Evolutionary conservation across 64 coral and sea anemone species (phyloP).

Genomic region (Montipora capricornis): DNA sequence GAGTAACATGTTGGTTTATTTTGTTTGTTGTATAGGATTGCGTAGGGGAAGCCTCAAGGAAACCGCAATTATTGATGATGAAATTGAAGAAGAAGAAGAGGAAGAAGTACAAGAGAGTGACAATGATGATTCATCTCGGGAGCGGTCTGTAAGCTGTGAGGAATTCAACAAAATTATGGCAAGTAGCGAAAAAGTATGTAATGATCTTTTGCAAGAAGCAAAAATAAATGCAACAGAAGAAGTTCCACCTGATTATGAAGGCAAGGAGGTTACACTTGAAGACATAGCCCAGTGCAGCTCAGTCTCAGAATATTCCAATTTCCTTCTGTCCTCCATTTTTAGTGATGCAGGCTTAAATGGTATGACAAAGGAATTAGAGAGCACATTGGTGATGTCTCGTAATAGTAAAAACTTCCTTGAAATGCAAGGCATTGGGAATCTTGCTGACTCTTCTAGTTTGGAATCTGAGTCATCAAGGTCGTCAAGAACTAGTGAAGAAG

Average conservation of each 20-base stretch:
- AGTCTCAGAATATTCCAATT: constrained; percentile 81
- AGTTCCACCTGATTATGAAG: neutral
- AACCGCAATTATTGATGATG: constrained; percentile 79
- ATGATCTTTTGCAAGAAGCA: constrained; percentile 69
- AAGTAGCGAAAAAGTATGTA: constrained; percentile 75
- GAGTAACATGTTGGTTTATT: too few relatives aligned
- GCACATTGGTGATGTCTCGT: constrained; percentile 10
- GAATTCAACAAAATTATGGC: constrained; percentile 76
- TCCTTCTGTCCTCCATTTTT: constrained; percentile 76
- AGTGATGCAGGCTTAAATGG: constrained; percentile 73
- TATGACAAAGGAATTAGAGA: constrained; percentile 27
- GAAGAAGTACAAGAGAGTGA: constrained; percentile 31
- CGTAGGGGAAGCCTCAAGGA: constrained; percentile 60
- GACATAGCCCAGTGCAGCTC: constrained; percentile 60
- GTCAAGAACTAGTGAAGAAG: constrained; percentile 59
- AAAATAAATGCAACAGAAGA: constrained; percentile 42
- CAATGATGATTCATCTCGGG: constrained; percentile 30
- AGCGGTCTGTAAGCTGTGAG: constrained; percentile 30
- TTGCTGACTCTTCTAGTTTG: constrained; percentile 37
- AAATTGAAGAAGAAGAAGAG: constrained; percentile 67
- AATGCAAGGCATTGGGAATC: constrained; percentile 37
- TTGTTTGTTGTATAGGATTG: neutral
- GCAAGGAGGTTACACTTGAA: constrained; percentile 40
- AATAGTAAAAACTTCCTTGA: constrained; percentile 49
- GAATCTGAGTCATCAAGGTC: constrained; percentile 35